Evolutionary conservation across 2,797 vertebrate species (phyloP), one percentile per base, ranked within the genome.

Genomic region (Poeciliopsis presidionis): DNA sequence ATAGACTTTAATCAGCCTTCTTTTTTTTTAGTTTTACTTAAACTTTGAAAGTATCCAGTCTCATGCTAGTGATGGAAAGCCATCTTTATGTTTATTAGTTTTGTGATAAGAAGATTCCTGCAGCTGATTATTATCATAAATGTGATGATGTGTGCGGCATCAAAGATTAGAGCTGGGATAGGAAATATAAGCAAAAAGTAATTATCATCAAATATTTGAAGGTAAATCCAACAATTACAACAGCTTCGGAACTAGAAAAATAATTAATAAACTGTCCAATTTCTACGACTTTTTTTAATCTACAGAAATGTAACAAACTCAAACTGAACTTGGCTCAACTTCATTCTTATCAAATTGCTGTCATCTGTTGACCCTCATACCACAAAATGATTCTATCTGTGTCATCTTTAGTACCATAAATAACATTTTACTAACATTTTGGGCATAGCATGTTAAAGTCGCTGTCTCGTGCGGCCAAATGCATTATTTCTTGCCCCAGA

Each of bases 401-500:
- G 49, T 57, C 77, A 16, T 59, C 74, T 80, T 63, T 57, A 11
- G 28, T 59, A 7, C 81, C 67, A 5, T 2, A 59, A 53, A 22
- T 75, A 33, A 51, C 1, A 39, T 49, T 36, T 63, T 1, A 30
- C 53, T 63, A 49, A 33, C 18, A 41, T 70, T 73, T 70, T 69
- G 70, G 59, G 22, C 51, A 65, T 74, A 47, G 30, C 57, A 16
- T 70, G 7, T 70, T 70, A 28, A 70, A 59, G 47, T 30, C 22
- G 70, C 47, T 14, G 71, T 33, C 70, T 0, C 2, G 45, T 81
- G 85, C 72, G 22, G 74, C 76, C 45, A 14, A 87, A 87, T 63
- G 72, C 82, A 79, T 90, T 75, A 83, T 82, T 83, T 77, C 84
- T 82, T 81, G 78, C 85, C 83, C 70, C 41, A 5, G 81, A 84